A percentile compares a stretch with the other conserved stretches of the same genome.
These are phyloP conservation scores for Calliopum simillimum DNA, from an alignment of 2,888 invertebrate species.

Conservation along the genomic window DNA sequence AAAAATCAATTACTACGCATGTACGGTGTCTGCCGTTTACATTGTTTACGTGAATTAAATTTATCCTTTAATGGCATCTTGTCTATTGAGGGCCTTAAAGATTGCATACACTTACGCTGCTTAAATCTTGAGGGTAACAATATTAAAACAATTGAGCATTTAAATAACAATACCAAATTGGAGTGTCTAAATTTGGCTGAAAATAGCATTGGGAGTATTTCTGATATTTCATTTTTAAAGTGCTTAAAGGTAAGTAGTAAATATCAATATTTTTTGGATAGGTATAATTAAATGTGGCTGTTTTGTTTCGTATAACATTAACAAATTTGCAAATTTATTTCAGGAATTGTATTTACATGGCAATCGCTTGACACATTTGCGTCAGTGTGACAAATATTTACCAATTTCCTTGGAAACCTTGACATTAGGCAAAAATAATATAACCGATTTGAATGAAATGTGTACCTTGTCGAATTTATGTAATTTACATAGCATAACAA, in stretches of 20 bases:
- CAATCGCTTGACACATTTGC: constrained; percentile 84
- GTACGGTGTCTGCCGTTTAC: constrained; percentile 86
- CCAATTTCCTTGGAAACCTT: constrained; percentile 80
- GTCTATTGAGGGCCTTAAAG: constrained; percentile 90
- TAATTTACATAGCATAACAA: constrained; percentile 82
- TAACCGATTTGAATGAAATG: constrained; percentile 87
- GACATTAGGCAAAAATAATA: constrained; percentile 84
- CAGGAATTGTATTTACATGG: constrained; percentile 88
- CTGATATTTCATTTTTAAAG: constrained; percentile 86
- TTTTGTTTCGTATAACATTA: neutral
- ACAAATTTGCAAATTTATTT: constrained; percentile 27
- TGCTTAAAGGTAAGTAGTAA: constrained; percentile 78
- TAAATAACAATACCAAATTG: constrained; percentile 83
- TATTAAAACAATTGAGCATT: constrained; percentile 92
- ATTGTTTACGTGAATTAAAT: constrained; percentile 83
- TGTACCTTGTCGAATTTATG: constrained; percentile 82
- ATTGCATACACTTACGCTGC: constrained; percentile 82
- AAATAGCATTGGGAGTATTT: constrained; percentile 86
- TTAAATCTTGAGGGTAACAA: constrained; percentile 90
- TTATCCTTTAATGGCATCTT: constrained; percentile 89
- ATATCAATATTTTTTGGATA: neutral
- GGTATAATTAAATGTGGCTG: neutral
- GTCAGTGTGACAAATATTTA: constrained; percentile 85
- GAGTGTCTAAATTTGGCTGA: constrained; percentile 90
- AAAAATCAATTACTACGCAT: constrained; percentile 88